Conservation (phyloP, 2,888 invertebrate genomes). For the Formica aserva region DNA sequence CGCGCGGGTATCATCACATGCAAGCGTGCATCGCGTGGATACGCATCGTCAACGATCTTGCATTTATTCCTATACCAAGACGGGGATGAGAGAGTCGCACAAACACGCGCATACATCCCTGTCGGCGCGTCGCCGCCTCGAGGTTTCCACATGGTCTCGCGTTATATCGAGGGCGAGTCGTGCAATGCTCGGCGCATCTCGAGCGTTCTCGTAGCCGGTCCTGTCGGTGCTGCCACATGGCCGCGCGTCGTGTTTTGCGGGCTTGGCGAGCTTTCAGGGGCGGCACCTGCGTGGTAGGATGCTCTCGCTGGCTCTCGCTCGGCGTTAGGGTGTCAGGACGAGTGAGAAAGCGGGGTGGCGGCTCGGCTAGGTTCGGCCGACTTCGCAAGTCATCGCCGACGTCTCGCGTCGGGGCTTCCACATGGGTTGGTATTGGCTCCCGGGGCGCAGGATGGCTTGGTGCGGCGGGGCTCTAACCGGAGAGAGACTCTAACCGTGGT, state of each 20-base stretch:
- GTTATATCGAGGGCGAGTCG: conserved; percentile 63
- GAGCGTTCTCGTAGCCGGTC: conserved; percentile 68
- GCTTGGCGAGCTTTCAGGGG: conserved; percentile 74
- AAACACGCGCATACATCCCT: conserved; percentile 39
- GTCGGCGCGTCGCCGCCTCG: conserved; percentile 72
- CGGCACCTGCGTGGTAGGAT: conserved; percentile 71
- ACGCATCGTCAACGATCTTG: conserved; percentile 13
- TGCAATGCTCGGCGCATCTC: conserved; percentile 58
- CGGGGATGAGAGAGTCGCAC: conserved; percentile 1
- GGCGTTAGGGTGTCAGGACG: conserved; percentile 61
- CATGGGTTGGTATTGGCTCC: conserved; percentile 86
- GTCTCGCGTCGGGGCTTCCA: conserved; percentile 83
- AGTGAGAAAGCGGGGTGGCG: conserved; percentile 67
- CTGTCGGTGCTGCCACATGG: conserved; percentile 83
- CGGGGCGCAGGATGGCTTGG: conserved; percentile 83
- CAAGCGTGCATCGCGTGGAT: background rate
- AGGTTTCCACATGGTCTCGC: conserved; percentile 77
- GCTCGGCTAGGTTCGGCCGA: conserved; percentile 80
- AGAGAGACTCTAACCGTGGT: conserved; percentile 74
- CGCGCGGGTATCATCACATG: background rate
- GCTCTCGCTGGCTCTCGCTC: conserved; percentile 39
- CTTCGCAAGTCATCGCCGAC: conserved; percentile 82
- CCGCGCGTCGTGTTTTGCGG: conserved; percentile 74
- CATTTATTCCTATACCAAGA: conserved; percentile 6
- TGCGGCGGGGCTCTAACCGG: conserved; percentile 81